Percentiles rank a stretch among this genome's conserved stretches.
phyloP scores from a whole-genome alignment of 2,888 invertebrate species.

The Leptopilina syphax region DNA sequence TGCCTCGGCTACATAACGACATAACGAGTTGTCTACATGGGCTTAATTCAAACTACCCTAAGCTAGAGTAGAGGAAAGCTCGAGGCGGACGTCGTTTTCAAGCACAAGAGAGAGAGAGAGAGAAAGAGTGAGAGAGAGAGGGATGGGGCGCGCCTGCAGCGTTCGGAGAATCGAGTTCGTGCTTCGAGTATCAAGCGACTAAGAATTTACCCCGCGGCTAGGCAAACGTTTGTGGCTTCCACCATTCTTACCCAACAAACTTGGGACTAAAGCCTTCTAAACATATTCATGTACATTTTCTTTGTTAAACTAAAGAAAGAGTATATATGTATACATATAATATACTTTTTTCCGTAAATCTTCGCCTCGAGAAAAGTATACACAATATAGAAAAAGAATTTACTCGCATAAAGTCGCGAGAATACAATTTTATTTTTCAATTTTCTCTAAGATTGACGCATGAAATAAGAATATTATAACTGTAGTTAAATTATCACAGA shows the following conservation, averaged over 20 bases:
- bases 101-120: constrained; percentile 42
- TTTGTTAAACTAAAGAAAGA: constrained; percentile 14
- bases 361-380: no score
- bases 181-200: constrained; percentile 70
- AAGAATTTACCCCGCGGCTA: constrained; percentile 63
- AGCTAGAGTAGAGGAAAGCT: constrained; percentile 51
- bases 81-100: constrained; percentile 57
- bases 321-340: no score
- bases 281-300: constrained; percentile 21
- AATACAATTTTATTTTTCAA: no score
- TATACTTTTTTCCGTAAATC: no score
- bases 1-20: constrained; percentile 60
- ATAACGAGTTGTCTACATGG: constrained; percentile 69
- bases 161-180: constrained; percentile 73
- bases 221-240: constrained; percentile 52
- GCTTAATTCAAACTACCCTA: constrained; percentile 71
- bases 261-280: constrained; percentile 21
- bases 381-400: no score
- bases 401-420: no score
- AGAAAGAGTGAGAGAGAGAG: no score
- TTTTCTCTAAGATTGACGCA: no score
- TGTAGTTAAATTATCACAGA: no score
- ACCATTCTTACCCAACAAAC: constrained; percentile 44
- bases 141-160: constrained; percentile 64
- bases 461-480: no score